Base-by-base conservation (phyloP, 2,797 vertebrate species). In the Xiphorhynchus erythropygius region DNA sequence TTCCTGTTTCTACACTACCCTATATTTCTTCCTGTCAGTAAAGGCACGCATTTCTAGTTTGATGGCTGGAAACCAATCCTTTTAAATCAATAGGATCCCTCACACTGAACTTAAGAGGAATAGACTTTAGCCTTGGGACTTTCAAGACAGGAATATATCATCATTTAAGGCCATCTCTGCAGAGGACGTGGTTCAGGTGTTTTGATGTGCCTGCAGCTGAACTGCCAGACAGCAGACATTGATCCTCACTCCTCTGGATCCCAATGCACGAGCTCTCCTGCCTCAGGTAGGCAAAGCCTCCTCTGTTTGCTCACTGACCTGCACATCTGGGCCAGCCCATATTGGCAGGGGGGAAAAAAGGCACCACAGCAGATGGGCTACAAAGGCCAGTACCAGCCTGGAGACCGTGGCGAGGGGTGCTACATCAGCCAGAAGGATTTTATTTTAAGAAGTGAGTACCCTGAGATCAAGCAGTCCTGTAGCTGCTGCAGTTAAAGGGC, bases 51-150 rank as follows among this genome's bases (percentile, higher is more conserved):
- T 92, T 92, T 90, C 63, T 35, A 39, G n/a, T 80, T 52, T 89
- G 23, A 82, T 49, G 59, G 13, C 44, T 90, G 24, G 83, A 94
- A 93, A 65, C 13, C 19, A 84, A 24, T 81, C 73, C 53, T 46
- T 82, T 76, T 83, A 88, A 93, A 94, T 90, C 90, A 87, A 82
- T 53, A 79, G 32, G 23, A 79, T 62, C 28, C 41, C 89, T 89
- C 77, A 78, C 63, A 70, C 1, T 2, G 24, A 92, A 63, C 87
- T 79, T 47, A 69, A 90, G 28, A 86, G 42, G 37, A 70, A 79
- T 6, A 68, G 17, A 8, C 52, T 85, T 85, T 70, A 78, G 75
- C 67, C 91, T 91, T 90, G 77, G 73, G 60, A 25, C 56, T 90
- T 84, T 89, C 37, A 76, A 35, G 79, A 8, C 4, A 41, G 52